phyloP scores from a whole-genome alignment of 2,888 invertebrate species.

The Chesias legatella region DNA sequence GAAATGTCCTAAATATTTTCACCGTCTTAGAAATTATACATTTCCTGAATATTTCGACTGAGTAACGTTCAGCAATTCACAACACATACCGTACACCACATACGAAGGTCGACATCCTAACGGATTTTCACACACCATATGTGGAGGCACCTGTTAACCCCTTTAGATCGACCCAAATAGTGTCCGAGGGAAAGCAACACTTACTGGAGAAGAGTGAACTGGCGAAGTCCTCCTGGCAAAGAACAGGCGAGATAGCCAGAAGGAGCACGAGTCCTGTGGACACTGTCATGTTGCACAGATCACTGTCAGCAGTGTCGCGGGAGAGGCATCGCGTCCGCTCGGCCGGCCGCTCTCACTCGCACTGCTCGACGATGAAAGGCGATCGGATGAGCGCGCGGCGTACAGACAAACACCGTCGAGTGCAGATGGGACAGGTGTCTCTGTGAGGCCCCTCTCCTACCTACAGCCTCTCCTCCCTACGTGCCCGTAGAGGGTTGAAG shows the following conservation, averaged over 20 bases:
- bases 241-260: conserved; percentile 8
- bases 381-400: conserved; percentile 15
- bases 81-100: too few species aligned
- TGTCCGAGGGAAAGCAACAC: conserved; percentile 14
- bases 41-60: too few species aligned
- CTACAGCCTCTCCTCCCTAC: too few species aligned
- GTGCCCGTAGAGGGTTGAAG: too few species aligned
- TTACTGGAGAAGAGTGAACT: conserved; percentile 20
- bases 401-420: neutral
- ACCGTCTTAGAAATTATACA: too few species aligned
- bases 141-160: conserved; percentile 15
- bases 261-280: conserved; percentile 14
- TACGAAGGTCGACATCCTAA: conserved; percentile 1
- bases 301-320: conserved; percentile 15
- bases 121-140: conserved; percentile 15
- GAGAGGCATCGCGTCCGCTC: conserved; percentile 16
- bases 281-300: conserved; percentile 20
- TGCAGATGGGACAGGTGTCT: conserved; percentile 11
- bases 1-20: too few species aligned
- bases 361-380: conserved; percentile 23
- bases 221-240: conserved; percentile 20
- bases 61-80: too few species aligned
- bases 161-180: conserved; percentile 15
- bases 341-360: conserved; percentile 10
- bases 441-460: too few species aligned